These are phyloP conservation scores for Porites rus DNA, from an alignment of 92 coral and sea anemone species.

Conservation along the genomic window DNA sequence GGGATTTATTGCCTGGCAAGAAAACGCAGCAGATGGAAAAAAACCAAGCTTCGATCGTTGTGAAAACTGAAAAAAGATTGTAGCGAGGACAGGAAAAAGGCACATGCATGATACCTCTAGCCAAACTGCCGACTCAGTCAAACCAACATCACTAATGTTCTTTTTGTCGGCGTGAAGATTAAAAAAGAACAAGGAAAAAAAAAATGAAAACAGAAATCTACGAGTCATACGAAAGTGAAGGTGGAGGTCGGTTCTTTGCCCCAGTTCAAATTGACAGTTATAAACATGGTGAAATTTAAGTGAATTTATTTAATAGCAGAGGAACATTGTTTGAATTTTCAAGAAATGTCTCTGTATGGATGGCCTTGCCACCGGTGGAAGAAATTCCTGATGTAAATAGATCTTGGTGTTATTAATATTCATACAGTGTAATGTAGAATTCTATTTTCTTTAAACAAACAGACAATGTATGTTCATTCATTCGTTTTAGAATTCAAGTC, in stretches of 20 bases:
- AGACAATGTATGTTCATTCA: constrained; percentile 39
- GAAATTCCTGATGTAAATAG: constrained; percentile 60
- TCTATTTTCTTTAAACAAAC: constrained; percentile 62
- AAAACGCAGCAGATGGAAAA: constrained; percentile 1
- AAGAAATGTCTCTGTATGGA: constrained; percentile 5
- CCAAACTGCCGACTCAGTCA: too few relatives aligned
- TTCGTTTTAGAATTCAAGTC: constrained; percentile 38
- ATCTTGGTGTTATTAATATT: constrained; percentile 60
- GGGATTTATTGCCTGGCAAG: not conserved
- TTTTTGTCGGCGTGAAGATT: constrained; percentile 3
- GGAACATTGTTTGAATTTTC: constrained; percentile 2
- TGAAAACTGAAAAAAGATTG: constrained; percentile 1
- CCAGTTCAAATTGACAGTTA: not conserved
- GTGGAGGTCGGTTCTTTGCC: not conserved
- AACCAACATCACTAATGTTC: constrained; percentile 10
- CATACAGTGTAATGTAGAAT: constrained; percentile 56
- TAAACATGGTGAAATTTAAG: constrained; percentile 14
- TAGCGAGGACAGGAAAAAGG: not conserved
- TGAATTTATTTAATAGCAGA: not conserved
- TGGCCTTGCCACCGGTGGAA: constrained; percentile 7
- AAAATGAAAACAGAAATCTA: not conserved
- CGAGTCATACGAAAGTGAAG: not conserved
- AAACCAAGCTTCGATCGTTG: constrained; percentile 4
- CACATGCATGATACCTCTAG: not conserved
- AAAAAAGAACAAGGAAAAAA: not conserved